Evolutionary conservation across 64 coral and sea anemone species (phyloP).

Genomic region (Hydrozoanthus tunicans): DNA sequence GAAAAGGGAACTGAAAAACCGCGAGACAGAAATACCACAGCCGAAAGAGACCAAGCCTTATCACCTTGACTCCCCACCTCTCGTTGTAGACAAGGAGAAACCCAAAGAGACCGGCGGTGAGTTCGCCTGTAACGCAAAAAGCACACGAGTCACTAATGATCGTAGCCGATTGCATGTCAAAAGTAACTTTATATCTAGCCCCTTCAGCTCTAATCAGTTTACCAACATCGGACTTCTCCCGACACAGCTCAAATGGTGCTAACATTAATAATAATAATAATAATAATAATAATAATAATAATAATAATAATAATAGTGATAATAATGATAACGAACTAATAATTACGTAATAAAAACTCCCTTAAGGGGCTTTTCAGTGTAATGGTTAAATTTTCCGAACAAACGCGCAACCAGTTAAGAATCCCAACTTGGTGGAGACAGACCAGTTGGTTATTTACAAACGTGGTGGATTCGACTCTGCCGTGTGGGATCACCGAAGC

Average conservation of each 20-base stretch:
- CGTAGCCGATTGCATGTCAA: too few species aligned
- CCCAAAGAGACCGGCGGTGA: conserved; percentile 1
- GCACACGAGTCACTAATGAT: too few species aligned
- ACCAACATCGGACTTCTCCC: too few species aligned
- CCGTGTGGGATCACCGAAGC: too few species aligned
- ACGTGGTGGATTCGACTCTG: too few species aligned
- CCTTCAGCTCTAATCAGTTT: too few species aligned
- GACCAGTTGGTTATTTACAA: too few species aligned
- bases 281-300: neutral
- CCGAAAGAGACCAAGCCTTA: conserved; percentile 13
- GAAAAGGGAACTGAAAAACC: conserved; percentile 12
- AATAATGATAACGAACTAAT: neutral
- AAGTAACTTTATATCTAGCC: too few species aligned
- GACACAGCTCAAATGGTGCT: neutral
- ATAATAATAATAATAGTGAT: neutral
- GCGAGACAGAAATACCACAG: neutral
- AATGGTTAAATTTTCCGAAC: too few species aligned
- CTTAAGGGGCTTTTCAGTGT: too few species aligned
- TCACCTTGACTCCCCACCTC: neutral
- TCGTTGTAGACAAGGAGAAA: neutral
- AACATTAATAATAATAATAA: neutral
- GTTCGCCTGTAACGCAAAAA: neutral
- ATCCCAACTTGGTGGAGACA: too few species aligned
- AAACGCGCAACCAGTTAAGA: too few species aligned
- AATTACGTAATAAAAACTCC: neutral